Evolutionary conservation across 2,797 vertebrate genomes (phyloP).

Genomic region (Muscicapa striata): DNA sequence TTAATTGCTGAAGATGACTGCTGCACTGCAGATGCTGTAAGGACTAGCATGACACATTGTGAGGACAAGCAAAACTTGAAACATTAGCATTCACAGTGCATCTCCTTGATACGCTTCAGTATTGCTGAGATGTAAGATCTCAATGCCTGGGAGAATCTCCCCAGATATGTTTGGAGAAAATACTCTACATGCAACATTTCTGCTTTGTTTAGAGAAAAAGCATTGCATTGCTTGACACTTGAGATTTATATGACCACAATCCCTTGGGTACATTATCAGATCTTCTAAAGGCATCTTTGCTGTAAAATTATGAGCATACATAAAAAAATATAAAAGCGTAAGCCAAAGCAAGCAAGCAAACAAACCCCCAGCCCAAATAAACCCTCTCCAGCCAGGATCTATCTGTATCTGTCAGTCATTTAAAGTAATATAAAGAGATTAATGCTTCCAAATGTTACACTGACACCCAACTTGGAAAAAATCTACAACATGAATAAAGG

Average conservation of each 20-base stretch:
- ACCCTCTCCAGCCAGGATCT: neutral
- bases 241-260: neutral
- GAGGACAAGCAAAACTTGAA: neutral
- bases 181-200: neutral
- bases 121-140: neutral
- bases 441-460: neutral
- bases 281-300: neutral
- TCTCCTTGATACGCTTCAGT: neutral
- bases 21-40: neutral
- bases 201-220: slow-evolving; percentile 34
- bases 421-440: neutral
- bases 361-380: neutral
- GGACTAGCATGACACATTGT: neutral
- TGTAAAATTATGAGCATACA: neutral
- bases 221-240: neutral
- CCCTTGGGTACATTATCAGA: neutral
- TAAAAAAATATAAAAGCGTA: neutral
- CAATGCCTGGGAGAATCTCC: neutral
- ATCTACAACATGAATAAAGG: neutral
- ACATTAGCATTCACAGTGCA: neutral
- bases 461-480: neutral
- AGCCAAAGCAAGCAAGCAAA: neutral
- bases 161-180: neutral
- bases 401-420: neutral
- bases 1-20: neutral